A percentile compares a stretch with the other conserved stretches of the same genome.
phyloP scores from a whole-genome alignment of 2,888 invertebrate species.

The Tridacna crocea region DNA sequence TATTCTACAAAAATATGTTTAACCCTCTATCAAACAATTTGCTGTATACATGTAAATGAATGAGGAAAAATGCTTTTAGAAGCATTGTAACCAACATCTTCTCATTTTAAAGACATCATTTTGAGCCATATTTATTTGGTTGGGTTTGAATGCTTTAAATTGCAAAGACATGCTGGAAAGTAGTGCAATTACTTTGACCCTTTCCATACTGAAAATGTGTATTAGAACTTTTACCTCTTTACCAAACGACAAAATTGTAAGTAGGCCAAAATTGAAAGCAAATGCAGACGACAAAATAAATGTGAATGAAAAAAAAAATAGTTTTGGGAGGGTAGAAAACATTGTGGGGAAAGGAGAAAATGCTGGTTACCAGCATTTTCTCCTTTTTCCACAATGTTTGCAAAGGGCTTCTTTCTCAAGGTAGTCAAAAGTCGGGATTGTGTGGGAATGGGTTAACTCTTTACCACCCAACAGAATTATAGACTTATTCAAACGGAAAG shows the following conservation, averaged over 20 bases:
- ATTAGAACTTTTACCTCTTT: no score
- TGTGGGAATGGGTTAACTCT: not conserved
- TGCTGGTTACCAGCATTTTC: conserved; percentile 11
- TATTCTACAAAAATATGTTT: no score
- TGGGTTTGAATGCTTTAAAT: not conserved
- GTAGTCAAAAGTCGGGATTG: not conserved
- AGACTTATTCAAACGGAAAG: no score
- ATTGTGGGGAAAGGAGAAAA: not conserved
- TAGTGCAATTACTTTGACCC: no score
- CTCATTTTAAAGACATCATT: no score
- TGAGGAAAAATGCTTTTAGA: no score
- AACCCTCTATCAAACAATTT: no score
- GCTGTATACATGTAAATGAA: no score
- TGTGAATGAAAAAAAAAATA: not conserved
- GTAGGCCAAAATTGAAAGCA: not conserved
- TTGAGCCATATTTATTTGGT: no score
- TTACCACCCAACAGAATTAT: no score
- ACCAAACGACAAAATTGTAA: not conserved
- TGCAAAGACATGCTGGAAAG: not conserved
- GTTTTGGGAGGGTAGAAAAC: not conserved
- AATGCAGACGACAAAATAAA: not conserved
- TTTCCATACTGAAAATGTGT: no score
- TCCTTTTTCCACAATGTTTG: not conserved
- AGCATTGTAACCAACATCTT: not conserved
- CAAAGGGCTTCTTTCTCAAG: not conserved